Evolutionary conservation across 2,113 vertebrate genomes (phyloP).

Genomic region (Neodon shergylaensis): DNA sequence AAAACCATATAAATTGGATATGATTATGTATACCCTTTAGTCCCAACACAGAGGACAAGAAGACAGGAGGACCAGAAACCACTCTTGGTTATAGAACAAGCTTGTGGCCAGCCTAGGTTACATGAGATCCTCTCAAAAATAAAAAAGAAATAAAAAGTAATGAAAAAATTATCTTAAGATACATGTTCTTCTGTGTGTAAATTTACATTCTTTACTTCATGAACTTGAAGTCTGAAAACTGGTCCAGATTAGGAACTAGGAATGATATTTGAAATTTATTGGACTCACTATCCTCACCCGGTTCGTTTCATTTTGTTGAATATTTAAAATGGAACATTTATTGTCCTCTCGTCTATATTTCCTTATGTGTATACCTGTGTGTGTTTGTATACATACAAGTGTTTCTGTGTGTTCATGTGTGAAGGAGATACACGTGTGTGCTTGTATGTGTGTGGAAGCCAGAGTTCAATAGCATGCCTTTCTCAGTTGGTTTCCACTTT

Average conservation of each 20-base stretch:
- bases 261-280: background rate
- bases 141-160: background rate
- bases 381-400: background rate
- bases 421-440: background rate
- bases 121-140: background rate
- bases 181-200: background rate
- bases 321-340: background rate
- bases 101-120: background rate
- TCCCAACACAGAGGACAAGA: background rate
- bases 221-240: background rate
- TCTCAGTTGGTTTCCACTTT: background rate
- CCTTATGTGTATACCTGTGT: background rate
- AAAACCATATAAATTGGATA: background rate
- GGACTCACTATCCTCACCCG: background rate
- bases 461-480: background rate
- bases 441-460: too few relatives aligned
- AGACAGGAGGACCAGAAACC: background rate
- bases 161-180: background rate
- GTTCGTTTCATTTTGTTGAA: background rate
- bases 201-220: background rate
- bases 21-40: background rate
- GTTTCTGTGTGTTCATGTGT: background rate
- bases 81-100: background rate
- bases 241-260: background rate
- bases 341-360: background rate